These are phyloP conservation scores for Antedon mediterranea DNA, from an alignment of 53 echinoderm and acorn worm species.

Conservation along the genomic window DNA sequence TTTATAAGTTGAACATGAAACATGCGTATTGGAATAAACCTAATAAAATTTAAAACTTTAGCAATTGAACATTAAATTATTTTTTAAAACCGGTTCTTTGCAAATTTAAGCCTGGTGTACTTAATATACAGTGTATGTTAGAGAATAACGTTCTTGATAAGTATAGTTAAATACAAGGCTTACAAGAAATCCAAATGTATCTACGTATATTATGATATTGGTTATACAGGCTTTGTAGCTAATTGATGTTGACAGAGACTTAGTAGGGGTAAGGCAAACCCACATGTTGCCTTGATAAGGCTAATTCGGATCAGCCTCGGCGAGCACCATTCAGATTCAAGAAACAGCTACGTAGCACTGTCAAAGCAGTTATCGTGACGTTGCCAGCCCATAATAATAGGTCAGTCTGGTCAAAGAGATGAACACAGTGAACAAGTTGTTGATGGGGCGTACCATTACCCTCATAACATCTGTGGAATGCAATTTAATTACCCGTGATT, in stretches of 20 bases:
- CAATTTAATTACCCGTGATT: not conserved
- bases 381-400: not conserved
- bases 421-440: not conserved
- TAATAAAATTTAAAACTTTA: no score
- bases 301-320: not conserved
- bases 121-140: no score
- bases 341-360: no score
- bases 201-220: not conserved
- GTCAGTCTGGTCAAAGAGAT: not conserved
- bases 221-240: not conserved
- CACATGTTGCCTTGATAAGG: not conserved
- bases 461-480: not conserved
- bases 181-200: no score
- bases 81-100: no score
- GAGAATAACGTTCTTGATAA: no score
- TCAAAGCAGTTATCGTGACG: not conserved
- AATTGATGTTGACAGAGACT: not conserved
- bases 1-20: no score
- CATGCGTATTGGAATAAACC: no score
- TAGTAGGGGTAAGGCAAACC: not conserved
- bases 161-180: no score
- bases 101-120: no score
- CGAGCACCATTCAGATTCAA: not conserved
- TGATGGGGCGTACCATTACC: not conserved
- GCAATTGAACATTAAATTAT: no score